phyloP scores from a whole-genome alignment of 2,113 vertebrate genomes.

The Pseudois nayaur region DNA sequence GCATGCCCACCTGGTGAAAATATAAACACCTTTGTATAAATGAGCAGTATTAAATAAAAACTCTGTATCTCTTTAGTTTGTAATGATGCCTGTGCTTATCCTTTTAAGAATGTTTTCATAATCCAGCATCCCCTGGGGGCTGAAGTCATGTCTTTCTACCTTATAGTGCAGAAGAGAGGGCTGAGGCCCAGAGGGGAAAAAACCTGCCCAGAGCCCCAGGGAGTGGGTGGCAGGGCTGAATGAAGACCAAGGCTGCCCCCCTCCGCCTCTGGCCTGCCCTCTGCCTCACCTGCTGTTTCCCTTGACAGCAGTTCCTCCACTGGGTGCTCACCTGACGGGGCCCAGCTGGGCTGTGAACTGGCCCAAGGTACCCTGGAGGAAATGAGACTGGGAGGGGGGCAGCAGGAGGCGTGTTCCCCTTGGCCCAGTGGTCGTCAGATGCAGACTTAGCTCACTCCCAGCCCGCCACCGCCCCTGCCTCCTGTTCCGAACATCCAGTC shows the following conservation, averaged over 20 bases:
- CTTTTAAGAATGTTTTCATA: background rate
- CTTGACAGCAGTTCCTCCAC: background rate
- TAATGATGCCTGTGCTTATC: background rate
- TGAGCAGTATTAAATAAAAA: background rate
- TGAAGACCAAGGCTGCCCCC: background rate
- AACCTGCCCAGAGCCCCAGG: background rate
- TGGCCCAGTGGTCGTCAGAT: background rate
- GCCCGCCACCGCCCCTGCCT: background rate
- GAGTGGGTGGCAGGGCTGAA: background rate
- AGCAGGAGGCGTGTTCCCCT: background rate
- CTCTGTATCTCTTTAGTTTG: background rate
- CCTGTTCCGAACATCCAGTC: conserved; percentile 28
- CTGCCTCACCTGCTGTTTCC: background rate
- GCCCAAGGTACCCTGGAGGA: background rate
- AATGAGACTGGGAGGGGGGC: background rate
- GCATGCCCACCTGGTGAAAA: rapidly evolving
- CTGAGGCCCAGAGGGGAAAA: background rate
- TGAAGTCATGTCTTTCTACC: background rate
- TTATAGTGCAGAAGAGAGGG: background rate
- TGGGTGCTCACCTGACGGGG: background rate
- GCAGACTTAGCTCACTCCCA: background rate
- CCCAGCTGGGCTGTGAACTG: background rate
- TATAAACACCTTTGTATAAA: background rate
- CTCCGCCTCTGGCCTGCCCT: background rate
- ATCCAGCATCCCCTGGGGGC: background rate